Conservation (phyloP, 2,797 vertebrate genomes). For the Lates japonicus region DNA sequence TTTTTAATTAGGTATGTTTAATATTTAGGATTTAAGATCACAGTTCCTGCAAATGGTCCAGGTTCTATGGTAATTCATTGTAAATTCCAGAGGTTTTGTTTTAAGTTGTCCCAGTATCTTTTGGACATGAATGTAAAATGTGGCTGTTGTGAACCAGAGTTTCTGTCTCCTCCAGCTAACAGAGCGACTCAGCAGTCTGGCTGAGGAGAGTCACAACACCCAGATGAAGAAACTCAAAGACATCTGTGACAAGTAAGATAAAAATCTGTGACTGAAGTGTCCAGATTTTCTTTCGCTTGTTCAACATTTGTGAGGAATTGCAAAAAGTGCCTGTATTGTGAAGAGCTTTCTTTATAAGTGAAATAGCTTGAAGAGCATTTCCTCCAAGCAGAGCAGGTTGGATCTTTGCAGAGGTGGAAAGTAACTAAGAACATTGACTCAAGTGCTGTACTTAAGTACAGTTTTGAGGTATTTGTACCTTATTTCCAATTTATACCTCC, state of each 20-base stretch:
- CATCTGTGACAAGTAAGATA: constrained; percentile 93
- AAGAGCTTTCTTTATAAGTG: neutral
- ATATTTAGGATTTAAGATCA: neutral
- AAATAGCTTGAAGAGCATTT: neutral
- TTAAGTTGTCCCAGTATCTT: neutral
- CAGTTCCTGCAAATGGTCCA: neutral
- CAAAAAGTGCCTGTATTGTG: neutral
- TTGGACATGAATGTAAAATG: neutral
- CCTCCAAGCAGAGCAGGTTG: neutral
- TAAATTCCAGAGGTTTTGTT: neutral
- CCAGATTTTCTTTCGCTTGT: neutral
- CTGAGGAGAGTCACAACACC: constrained; percentile 93
- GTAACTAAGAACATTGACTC: neutral
- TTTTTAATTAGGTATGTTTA: neutral
- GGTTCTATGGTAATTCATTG: neutral
- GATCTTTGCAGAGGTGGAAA: neutral
- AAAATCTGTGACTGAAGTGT: neutral
- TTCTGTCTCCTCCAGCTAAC: constrained; percentile 87
- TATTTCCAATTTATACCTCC: neutral
- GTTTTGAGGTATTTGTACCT: neutral
- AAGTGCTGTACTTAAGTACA: too few species aligned
- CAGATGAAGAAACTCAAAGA: constrained; percentile 98
- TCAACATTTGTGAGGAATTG: too few species aligned
- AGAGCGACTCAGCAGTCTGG: constrained; percentile 92
- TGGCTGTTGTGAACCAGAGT: neutral